A percentile compares a stretch with the other conserved stretches of the same genome.
phyloP scores from a whole-genome alignment of 2,113 vertebrate genomes.

The Pomatorhinus ruficollis region DNA sequence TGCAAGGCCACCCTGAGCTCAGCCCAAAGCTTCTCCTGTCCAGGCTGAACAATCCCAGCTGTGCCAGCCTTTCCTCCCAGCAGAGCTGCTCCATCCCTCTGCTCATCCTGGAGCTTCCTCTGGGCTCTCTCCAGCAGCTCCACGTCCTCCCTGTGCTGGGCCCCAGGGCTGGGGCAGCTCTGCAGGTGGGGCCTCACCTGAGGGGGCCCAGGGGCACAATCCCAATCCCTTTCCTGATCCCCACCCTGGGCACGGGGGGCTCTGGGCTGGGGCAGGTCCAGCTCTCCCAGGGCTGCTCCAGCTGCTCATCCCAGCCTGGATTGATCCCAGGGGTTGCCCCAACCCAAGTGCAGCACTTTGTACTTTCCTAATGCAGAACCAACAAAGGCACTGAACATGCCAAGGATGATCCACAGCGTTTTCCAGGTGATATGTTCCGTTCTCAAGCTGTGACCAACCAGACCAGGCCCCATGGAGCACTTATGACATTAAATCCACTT shows the following conservation, averaged over 20 bases:
- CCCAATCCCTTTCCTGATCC: background rate
- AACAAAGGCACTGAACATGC: background rate
- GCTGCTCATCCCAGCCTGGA: background rate
- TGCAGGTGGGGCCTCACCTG: background rate
- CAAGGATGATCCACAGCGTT: background rate
- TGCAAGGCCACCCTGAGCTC: too few relatives aligned
- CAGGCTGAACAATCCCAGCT: too few relatives aligned
- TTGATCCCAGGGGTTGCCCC: accelerated
- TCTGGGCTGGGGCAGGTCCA: background rate
- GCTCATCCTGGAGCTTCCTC: too few relatives aligned
- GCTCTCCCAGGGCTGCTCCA: background rate
- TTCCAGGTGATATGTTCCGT: background rate
- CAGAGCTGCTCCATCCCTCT: too few relatives aligned
- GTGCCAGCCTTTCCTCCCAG: too few relatives aligned
- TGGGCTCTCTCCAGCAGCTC: too few relatives aligned
- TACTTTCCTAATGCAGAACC: background rate
- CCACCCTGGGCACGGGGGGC: background rate
- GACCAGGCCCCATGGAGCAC: background rate
- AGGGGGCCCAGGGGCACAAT: background rate
- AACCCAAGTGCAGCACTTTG: background rate
- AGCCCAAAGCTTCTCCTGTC: too few relatives aligned
- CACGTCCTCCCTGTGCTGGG: too few relatives aligned
- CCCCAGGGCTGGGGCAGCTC: background rate
- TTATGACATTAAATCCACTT: background rate
- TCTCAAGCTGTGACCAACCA: background rate